These are phyloP conservation scores for Drosophila flavopinicola DNA, from an alignment of 2,888 invertebrate genomes.

Conservation along the genomic window DNA sequence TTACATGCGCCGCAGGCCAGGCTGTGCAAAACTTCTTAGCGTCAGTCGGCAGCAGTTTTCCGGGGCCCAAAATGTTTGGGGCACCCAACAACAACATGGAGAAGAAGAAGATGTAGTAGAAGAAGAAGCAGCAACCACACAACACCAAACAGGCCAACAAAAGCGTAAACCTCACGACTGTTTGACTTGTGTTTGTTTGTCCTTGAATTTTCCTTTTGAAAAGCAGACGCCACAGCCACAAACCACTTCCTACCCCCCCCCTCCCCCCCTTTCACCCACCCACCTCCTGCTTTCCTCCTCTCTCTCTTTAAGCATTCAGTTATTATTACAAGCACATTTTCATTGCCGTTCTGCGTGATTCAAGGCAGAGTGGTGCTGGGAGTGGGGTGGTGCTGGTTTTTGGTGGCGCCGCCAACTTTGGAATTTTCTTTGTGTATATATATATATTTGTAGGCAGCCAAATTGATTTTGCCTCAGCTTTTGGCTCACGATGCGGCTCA, in stretches of 20 bases:
- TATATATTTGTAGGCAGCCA: constrained; percentile 45
- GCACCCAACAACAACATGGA: constrained; percentile 13
- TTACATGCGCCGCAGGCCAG: constrained; percentile 63
- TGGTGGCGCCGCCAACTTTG: constrained; percentile 63
- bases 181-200: constrained; percentile 80
- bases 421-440: constrained; percentile 49
- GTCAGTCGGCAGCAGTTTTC: constrained; percentile 50
- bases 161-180: constrained; percentile 65
- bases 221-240: constrained; percentile 53
- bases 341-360: constrained; percentile 60
- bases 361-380: constrained; percentile 1
- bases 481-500: constrained; percentile 41
- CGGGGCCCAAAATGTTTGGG: constrained; percentile 61
- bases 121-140: constrained; percentile 26
- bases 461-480: constrained; percentile 69
- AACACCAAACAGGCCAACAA: constrained; percentile 37
- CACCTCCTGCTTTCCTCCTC: background rate
- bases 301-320: constrained; percentile 37
- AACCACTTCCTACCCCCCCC: constrained; percentile 8
- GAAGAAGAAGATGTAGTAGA: constrained; percentile 15
- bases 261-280: background rate
- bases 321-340: constrained; percentile 80
- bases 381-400: constrained; percentile 17
- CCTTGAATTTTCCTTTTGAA: constrained; percentile 74
- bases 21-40: constrained; percentile 67